Evolutionary conservation across 2,797 vertebrate species (phyloP).

Genomic region (Bradypodion ventrale): DNA sequence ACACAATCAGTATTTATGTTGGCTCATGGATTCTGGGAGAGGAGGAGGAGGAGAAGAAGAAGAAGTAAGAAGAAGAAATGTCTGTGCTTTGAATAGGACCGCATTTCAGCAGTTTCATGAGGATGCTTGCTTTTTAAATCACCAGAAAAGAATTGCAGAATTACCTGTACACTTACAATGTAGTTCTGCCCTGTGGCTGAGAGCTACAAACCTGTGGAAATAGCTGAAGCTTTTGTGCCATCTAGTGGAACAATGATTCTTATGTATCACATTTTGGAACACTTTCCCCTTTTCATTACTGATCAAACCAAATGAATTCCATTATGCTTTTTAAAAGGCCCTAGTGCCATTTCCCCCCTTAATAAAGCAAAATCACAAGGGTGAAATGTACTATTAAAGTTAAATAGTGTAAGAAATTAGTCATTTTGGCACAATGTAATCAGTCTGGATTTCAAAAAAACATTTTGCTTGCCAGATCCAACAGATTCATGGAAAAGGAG

Average conservation of each 20-base stretch:
- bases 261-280: neutral
- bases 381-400: neutral
- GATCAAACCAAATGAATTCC: neutral
- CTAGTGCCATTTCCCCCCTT: neutral
- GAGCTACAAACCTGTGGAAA: neutral
- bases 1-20: too few species aligned
- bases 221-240: conserved; percentile 47
- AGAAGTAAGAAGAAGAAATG: too few species aligned
- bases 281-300: neutral
- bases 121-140: neutral
- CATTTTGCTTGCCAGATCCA: neutral
- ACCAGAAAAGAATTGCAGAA: neutral
- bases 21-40: neutral
- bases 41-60: neutral
- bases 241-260: conserved; percentile 39
- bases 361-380: neutral
- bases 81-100: neutral
- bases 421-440: neutral
- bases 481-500: neutral
- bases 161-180: too few species aligned
- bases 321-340: rapidly evolving
- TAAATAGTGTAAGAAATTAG: neutral
- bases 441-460: neutral
- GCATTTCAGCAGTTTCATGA: neutral
- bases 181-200: neutral